These are phyloP conservation scores for Ophraella communa DNA, from an alignment of 2,888 invertebrate genomes.

Conservation along the genomic window DNA sequence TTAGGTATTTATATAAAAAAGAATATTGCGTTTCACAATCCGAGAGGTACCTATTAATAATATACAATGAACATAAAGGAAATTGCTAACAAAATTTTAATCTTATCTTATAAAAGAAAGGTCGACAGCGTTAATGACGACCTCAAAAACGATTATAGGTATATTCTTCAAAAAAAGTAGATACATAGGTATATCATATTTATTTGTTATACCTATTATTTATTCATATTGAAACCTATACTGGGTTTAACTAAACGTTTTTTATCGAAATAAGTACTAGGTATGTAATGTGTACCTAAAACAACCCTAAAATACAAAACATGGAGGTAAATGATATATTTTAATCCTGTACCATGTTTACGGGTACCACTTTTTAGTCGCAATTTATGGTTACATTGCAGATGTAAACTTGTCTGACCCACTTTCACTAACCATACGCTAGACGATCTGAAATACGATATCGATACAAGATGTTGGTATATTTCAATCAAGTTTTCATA, in stretches of 20 bases:
- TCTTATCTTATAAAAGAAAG: not conserved
- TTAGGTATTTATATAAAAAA: not conserved
- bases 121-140: not conserved
- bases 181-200: too few species aligned
- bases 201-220: too few species aligned
- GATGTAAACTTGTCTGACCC: conserved; percentile 31
- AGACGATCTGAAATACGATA: conserved; percentile 29
- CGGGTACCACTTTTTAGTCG: conserved; percentile 7
- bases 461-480: conserved; percentile 16
- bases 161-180: not conserved
- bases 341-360: conserved; percentile 15
- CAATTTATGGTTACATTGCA: conserved; percentile 13
- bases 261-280: too few species aligned
- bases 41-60: not conserved
- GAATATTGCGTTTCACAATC: not conserved
- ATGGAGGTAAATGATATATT: not conserved
- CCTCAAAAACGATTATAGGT: not conserved
- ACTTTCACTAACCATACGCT: conserved; percentile 38
- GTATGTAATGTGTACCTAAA: not conserved
- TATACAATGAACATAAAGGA: not conserved
- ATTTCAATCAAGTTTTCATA: conserved; percentile 6
- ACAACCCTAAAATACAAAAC: not conserved
- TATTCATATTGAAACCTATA: too few species aligned
- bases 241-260: too few species aligned
- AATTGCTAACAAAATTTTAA: not conserved